Percentiles rank a stretch among this genome's conserved stretches.
Evolutionary conservation across 1,140 invertebrate genomes (phyloP).

Genomic region (Drosophila bifasciata): DNA sequence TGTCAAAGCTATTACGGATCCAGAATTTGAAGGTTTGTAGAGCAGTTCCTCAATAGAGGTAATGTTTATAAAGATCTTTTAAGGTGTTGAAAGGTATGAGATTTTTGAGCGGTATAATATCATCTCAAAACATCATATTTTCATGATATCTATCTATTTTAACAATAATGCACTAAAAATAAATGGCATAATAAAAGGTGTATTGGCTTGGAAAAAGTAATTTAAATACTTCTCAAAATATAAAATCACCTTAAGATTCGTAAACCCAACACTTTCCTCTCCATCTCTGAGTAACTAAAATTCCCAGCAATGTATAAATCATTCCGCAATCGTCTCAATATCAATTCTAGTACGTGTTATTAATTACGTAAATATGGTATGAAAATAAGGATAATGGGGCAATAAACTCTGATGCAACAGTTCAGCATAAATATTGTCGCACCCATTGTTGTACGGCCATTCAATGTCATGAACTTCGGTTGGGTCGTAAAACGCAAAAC

Average conservation of each 20-base stretch:
- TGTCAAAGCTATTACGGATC: constrained; percentile 12
- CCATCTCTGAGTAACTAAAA: background rate
- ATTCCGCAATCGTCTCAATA: constrained; percentile 40
- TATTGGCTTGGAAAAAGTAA: background rate
- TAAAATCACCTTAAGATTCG: no score
- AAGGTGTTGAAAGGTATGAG: no score
- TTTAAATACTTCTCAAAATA: background rate
- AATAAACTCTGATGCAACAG: constrained; percentile 48
- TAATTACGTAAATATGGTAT: constrained; percentile 30
- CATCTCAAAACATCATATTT: no score
- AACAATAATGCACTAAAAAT: background rate
- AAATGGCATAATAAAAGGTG: background rate
- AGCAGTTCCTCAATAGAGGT: background rate
- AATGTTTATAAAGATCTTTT: background rate
- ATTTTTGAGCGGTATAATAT: background rate
- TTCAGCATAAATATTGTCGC: constrained; percentile 52
- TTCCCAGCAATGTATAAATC: constrained; percentile 1
- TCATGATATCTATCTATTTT: background rate
- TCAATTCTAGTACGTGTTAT: constrained; percentile 35
- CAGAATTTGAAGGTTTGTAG: background rate
- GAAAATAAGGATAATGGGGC: constrained; percentile 54
- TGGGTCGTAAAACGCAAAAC: constrained; percentile 73
- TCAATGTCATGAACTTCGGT: constrained; percentile 77
- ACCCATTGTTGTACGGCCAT: constrained; percentile 48
- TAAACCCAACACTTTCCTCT: background rate